Conservation (phyloP, 2,113 vertebrate species). For the Promerops cafer region DNA sequence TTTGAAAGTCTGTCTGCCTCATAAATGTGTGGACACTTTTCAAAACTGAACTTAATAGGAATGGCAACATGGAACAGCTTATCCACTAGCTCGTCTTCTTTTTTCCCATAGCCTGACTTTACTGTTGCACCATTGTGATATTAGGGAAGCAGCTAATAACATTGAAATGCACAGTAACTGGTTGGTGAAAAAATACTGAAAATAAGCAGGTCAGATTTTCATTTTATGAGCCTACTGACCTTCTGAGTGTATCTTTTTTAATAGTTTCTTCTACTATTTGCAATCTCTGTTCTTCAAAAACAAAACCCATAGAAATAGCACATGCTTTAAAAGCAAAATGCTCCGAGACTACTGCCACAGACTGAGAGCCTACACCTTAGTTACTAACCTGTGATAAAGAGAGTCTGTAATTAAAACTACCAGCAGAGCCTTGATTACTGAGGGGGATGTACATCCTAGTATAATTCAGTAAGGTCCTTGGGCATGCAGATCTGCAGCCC, state of each 20-base stretch:
- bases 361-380: background rate
- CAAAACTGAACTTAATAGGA: background rate
- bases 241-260: background rate
- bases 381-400: background rate
- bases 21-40: background rate
- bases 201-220: background rate
- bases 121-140: fast-evolving
- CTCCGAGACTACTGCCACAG: background rate
- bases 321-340: background rate
- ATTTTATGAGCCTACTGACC: background rate
- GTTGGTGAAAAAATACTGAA: background rate
- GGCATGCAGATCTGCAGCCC: background rate
- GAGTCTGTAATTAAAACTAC: background rate
- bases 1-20: background rate
- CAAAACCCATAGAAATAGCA: background rate
- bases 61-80: background rate
- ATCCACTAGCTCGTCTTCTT: background rate
- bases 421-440: background rate
- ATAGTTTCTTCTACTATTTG: background rate
- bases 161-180: background rate
- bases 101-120: background rate
- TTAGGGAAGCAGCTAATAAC: background rate
- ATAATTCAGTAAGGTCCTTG: background rate
- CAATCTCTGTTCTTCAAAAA: background rate
- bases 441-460: background rate